Percentiles rank a stretch among this genome's conserved stretches.
These are phyloP conservation scores for Pycnonotus jocosus DNA, from an alignment of 2,113 vertebrate genomes.

Conservation along the genomic window DNA sequence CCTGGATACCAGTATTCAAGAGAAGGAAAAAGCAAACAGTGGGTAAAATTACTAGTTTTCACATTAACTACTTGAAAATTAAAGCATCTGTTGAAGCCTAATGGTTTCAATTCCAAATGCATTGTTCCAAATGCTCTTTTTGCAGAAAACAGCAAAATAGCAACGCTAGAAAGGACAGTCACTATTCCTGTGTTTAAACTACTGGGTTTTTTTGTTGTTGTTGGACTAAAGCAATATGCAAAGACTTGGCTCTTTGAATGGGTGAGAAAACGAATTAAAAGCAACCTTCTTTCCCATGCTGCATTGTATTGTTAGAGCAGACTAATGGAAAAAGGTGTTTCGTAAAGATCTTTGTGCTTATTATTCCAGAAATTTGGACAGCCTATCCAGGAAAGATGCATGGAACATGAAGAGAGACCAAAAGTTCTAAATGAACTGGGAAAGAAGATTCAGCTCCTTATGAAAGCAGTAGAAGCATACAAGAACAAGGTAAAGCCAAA, in stretches of 20 bases:
- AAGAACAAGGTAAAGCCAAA: conserved; percentile 83
- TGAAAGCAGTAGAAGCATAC: conserved; percentile 89
- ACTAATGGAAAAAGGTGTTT: neutral
- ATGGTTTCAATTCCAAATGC: neutral
- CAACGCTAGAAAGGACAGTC: neutral
- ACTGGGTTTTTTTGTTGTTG: neutral
- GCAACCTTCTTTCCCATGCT: neutral
- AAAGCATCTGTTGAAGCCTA: neutral
- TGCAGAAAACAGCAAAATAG: neutral
- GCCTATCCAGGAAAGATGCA: conserved; percentile 86
- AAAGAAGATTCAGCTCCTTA: conserved; percentile 88
- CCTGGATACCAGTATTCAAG: neutral
- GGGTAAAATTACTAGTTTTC: neutral
- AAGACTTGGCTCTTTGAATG: neutral
- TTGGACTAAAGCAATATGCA: neutral
- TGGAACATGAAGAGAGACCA: conserved; percentile 90
- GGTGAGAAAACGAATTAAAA: neutral
- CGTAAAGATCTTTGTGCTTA: neutral
- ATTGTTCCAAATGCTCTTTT: neutral
- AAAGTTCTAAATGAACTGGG: conserved; percentile 90
- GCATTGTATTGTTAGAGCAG: neutral
- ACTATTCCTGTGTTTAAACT: neutral
- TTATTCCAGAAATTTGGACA: conserved; percentile 83
- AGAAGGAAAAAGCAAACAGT: neutral
- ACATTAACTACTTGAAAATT: neutral